Evolutionary conservation across 2,888 invertebrate genomes (phyloP).

Genomic region (Xanthia icteritia): DNA sequence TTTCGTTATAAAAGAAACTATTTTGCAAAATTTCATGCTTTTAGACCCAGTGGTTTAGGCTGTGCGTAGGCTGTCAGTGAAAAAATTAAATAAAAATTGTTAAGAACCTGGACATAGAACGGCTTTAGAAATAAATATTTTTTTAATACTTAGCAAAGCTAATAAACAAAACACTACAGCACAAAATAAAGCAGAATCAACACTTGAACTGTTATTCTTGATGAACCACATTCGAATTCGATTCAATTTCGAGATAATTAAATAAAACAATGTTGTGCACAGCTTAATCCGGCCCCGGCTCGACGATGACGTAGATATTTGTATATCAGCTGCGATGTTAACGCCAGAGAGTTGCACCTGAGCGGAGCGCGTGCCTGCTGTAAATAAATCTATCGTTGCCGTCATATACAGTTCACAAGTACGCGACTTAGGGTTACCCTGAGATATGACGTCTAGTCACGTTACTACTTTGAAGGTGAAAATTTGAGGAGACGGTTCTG

Average conservation of each 20-base stretch:
- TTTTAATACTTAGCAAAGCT: not conserved
- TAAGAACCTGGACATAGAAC: not conserved
- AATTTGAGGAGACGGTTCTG: conserved; percentile 61
- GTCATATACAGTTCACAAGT: conserved; percentile 66
- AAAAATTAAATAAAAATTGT: not conserved
- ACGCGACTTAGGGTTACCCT: conserved; percentile 68
- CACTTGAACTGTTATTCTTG: conserved; percentile 27
- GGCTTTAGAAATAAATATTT: not conserved
- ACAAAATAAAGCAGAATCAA: conserved; percentile 31
- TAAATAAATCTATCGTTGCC: conserved; percentile 72
- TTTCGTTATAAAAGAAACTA: not conserved
- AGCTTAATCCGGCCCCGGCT: conserved; percentile 67
- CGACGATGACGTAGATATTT: conserved; percentile 66
- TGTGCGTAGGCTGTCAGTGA: not conserved
- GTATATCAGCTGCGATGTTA: conserved; percentile 77
- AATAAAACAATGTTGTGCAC: conserved; percentile 44
- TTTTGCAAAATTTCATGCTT: not conserved
- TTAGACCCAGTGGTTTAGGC: too few relatives aligned
- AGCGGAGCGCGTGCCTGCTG: conserved; percentile 69
- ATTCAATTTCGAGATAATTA: conserved; percentile 41
- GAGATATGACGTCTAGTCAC: conserved; percentile 76
- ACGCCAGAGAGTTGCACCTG: conserved; percentile 76
- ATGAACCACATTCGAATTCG: conserved; percentile 31
- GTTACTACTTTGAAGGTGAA: conserved; percentile 73
- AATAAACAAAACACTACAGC: conserved; percentile 5